These are phyloP conservation scores for Zaprionus africanus DNA, from an alignment of 1,140 invertebrate genomes.

Conservation along the genomic window DNA sequence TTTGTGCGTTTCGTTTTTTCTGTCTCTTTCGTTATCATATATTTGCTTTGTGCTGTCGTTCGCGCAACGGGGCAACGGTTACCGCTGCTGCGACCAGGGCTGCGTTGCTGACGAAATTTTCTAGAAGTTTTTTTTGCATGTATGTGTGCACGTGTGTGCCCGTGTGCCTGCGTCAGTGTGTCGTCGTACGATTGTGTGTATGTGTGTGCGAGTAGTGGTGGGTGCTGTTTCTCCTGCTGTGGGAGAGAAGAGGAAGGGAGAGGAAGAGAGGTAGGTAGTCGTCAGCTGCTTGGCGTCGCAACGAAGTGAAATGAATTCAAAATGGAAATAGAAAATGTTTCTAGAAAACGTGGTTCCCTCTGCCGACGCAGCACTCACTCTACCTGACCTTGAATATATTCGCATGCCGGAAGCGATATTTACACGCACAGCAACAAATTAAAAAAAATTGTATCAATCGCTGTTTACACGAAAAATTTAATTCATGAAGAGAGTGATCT, in stretches of 20 bases:
- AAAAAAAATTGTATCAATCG: conserved; percentile 1
- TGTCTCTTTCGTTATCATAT: conserved; percentile 49
- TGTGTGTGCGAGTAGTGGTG: conserved; percentile 9
- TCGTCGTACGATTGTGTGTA: conserved; percentile 7
- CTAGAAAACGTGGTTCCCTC: conserved; percentile 61
- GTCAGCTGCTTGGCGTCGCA: conserved; percentile 64
- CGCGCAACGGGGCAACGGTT: conserved; percentile 53
- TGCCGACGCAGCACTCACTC: conserved; percentile 32
- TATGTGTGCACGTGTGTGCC: conserved; percentile 27
- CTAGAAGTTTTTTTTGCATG: conserved; percentile 62
- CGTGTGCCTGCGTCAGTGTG: conserved; percentile 30
- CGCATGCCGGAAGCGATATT: conserved; percentile 47
- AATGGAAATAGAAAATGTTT: conserved; percentile 70
- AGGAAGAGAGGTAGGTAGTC: no score
- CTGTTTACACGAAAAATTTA: not conserved
- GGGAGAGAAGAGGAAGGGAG: not conserved
- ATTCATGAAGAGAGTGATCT: not conserved
- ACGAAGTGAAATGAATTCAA: conserved; percentile 19
- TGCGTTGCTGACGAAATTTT: conserved; percentile 70
- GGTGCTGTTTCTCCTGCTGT: conserved; percentile 7
- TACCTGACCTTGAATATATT: conserved; percentile 56
- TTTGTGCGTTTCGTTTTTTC: conserved; percentile 40
- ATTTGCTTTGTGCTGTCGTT: conserved; percentile 61
- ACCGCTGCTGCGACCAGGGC: conserved; percentile 60
- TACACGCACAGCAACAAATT: not conserved